Evolutionary conservation across 2,797 vertebrate species (phyloP).

Genomic region (Coilia nasus): DNA sequence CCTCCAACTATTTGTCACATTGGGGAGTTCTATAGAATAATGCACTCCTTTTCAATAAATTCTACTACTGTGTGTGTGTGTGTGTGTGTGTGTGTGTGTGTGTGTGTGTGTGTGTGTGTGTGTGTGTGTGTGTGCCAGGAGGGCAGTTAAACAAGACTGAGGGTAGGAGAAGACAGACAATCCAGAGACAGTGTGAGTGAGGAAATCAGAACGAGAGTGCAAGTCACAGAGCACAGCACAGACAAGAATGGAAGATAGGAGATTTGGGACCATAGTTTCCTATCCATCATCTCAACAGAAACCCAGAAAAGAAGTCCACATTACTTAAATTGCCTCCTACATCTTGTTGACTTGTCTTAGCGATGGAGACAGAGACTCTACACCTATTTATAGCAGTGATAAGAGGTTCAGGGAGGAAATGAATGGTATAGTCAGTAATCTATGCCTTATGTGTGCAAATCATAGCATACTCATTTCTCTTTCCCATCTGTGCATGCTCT

Average conservation of each 20-base stretch:
- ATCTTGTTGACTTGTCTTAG: conserved; percentile 40
- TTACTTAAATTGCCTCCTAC: not conserved
- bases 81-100: not conserved
- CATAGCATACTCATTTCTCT: conserved; percentile 55
- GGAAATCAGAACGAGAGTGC: not conserved
- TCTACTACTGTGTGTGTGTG: not conserved
- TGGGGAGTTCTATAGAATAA: too few species aligned
- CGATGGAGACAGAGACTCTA: conserved; percentile 31
- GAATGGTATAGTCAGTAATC: conserved; percentile 48
- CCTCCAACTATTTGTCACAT: too few species aligned
- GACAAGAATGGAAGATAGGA: not conserved
- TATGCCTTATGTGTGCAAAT: conserved; percentile 56
- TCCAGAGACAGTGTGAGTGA: not conserved
- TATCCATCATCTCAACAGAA: conserved; percentile 9
- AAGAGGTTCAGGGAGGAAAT: conserved; percentile 49
- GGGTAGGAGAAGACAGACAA: not conserved
- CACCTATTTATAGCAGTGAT: conserved; percentile 50
- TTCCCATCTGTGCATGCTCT: conserved; percentile 54
- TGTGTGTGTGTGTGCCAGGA: not conserved
- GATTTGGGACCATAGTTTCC: not conserved
- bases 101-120: not conserved
- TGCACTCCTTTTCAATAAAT: too few species aligned
- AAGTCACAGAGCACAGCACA: not conserved
- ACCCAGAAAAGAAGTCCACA: conserved; percentile 21
- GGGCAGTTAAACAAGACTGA: not conserved